Conservation (phyloP, 2,113 vertebrate genomes). For the Mormoops blainvillei region DNA sequence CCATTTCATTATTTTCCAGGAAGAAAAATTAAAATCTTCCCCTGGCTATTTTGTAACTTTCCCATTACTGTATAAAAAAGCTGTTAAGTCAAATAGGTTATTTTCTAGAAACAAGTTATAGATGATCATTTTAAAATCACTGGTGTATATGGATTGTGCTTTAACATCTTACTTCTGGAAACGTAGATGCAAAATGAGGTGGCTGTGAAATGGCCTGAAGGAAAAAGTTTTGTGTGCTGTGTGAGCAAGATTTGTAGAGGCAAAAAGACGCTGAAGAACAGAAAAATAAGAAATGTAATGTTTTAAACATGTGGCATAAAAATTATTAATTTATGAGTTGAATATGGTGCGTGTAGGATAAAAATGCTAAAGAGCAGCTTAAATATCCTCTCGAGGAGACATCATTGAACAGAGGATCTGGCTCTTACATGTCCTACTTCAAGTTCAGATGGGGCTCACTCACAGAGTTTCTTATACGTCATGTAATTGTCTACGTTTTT, state of each 20-base stretch:
- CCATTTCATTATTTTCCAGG: slow-evolving; percentile 2
- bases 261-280: neutral
- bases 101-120: slow-evolving; percentile 47
- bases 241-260: slow-evolving; percentile 19
- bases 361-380: neutral
- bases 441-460: neutral
- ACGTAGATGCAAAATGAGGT: slow-evolving; percentile 12
- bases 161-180: slow-evolving; percentile 24
- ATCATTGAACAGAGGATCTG: neutral
- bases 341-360: neutral
- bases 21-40: slow-evolving; percentile 53
- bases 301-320: slow-evolving; percentile 36
- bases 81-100: slow-evolving; percentile 30
- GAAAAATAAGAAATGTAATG: neutral
- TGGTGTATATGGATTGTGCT: neutral
- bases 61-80: slow-evolving; percentile 21
- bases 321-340: slow-evolving; percentile 45
- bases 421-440: neutral
- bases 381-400: neutral
- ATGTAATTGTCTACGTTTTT: neutral
- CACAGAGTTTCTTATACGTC: neutral
- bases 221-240: neutral
- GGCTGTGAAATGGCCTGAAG: neutral
- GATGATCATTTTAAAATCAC: slow-evolving; percentile 40
- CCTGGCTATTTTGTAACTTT: slow-evolving; percentile 45